These are phyloP conservation scores for Kradibia gibbosae DNA, from an alignment of 1,140 invertebrate species.

Conservation along the genomic window DNA sequence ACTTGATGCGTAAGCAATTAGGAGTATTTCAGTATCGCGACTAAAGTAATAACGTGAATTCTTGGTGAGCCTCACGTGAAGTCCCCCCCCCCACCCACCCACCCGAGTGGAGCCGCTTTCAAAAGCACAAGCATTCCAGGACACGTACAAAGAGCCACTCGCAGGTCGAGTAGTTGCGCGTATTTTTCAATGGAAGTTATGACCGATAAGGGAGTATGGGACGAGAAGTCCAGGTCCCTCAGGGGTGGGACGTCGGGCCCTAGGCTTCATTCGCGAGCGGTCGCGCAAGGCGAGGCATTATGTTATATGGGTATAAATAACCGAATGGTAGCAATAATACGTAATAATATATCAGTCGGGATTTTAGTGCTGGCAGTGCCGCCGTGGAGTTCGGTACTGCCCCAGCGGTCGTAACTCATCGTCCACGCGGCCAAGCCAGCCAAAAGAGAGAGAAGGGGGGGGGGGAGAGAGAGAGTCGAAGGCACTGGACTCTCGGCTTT, in stretches of 20 bases:
- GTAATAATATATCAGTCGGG: constrained; percentile 75
- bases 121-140: not conserved
- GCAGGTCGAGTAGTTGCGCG: constrained; percentile 3
- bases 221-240: constrained; percentile 56
- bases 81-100: not conserved
- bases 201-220: constrained; percentile 69
- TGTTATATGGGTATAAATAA: constrained; percentile 74
- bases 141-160: not conserved
- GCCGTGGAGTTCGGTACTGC: constrained; percentile 57
- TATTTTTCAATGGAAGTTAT: constrained; percentile 69
- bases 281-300: constrained; percentile 28
- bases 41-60: not conserved
- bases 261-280: not conserved
- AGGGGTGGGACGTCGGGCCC: constrained; percentile 54
- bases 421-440: constrained; percentile 53
- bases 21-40: not conserved
- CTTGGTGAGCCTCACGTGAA: not conserved
- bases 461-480: not conserved
- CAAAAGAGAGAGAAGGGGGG: not conserved
- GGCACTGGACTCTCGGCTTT: not conserved
- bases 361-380: constrained; percentile 72
- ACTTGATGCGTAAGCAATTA: too few species aligned
- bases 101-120: not conserved
- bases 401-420: constrained; percentile 73
- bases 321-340: constrained; percentile 73